Evolutionary conservation across 1,140 invertebrate species (phyloP).

Genomic region (Potamilus streckersoni): DNA sequence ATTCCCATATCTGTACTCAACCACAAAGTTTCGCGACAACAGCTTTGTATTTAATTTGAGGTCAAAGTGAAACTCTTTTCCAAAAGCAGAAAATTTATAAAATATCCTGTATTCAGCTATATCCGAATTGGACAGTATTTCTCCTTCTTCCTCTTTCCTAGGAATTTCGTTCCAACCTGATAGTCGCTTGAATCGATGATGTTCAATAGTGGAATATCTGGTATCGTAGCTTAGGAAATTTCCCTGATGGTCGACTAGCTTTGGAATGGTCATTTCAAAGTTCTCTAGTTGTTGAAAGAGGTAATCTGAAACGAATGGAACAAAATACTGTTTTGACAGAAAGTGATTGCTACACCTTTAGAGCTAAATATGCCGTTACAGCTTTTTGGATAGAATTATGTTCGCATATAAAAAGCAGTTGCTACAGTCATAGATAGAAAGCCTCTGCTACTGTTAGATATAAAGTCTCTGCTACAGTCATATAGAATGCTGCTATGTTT

Average conservation of each 20-base stretch:
- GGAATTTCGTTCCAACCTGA: background rate
- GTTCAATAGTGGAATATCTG: slow-evolving; percentile 10
- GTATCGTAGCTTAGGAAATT: slow-evolving; percentile 57
- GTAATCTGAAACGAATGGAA: slow-evolving; percentile 37
- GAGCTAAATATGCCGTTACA: no score
- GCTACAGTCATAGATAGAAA: no score
- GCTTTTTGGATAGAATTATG: no score
- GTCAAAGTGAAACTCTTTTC: slow-evolving; percentile 57
- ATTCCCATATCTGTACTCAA: slow-evolving; percentile 43
- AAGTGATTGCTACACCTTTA: no score
- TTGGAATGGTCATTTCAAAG: slow-evolving; percentile 51
- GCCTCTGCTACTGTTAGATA: no score
- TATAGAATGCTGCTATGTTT: no score
- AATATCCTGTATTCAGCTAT: slow-evolving; percentile 41
- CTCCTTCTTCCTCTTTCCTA: slow-evolving; percentile 3
- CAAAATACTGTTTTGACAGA: no score
- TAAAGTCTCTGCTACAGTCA: no score
- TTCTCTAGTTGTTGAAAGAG: slow-evolving; percentile 38
- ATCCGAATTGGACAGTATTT: slow-evolving; percentile 21
- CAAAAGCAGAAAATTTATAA: slow-evolving; percentile 55
- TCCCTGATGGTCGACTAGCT: slow-evolving; percentile 45
- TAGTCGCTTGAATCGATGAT: background rate
- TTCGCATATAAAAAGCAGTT: no score
- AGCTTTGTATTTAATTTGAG: slow-evolving; percentile 51
- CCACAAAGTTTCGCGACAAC: slow-evolving; percentile 44